These are phyloP conservation scores for Verasper variegatus DNA, from an alignment of 2,113 vertebrate species.

Conservation along the genomic window DNA sequence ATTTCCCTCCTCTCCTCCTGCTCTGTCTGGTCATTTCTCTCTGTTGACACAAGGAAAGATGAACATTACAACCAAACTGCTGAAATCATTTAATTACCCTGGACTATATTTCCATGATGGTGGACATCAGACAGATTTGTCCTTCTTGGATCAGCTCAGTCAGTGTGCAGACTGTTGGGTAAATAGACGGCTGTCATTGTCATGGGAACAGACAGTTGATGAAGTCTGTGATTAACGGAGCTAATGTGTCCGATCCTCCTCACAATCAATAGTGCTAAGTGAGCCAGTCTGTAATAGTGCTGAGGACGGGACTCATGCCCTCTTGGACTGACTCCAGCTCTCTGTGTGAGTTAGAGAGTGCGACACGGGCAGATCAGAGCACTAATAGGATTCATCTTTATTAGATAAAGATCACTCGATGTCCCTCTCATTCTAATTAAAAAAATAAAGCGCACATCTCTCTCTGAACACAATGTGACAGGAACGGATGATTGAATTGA, in stretches of 20 bases:
- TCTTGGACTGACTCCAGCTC: neutral
- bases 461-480: neutral
- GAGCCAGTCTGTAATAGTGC: neutral
- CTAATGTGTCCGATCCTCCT: slow-evolving; percentile 10
- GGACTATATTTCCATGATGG: no score
- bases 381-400: no score
- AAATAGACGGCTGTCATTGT: neutral
- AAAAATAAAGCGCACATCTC: neutral
- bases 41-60: slow-evolving; percentile 75
- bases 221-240: slow-evolving; percentile 18
- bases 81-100: neutral
- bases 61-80: neutral
- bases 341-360: neutral
- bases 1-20: slow-evolving; percentile 97
- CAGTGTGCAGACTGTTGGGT: no score
- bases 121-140: neutral
- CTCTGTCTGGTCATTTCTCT: slow-evolving; percentile 96
- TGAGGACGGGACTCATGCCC: neutral
- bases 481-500: neutral
- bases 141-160: no score
- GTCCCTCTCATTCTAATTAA: slow-evolving; percentile 1
- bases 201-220: neutral
- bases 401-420: slow-evolving; percentile 19
- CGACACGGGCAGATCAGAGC: neutral
- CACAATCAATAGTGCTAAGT: neutral